Conservation (phyloP, 2,113 vertebrate genomes). For the Isurus oxyrinchus region DNA sequence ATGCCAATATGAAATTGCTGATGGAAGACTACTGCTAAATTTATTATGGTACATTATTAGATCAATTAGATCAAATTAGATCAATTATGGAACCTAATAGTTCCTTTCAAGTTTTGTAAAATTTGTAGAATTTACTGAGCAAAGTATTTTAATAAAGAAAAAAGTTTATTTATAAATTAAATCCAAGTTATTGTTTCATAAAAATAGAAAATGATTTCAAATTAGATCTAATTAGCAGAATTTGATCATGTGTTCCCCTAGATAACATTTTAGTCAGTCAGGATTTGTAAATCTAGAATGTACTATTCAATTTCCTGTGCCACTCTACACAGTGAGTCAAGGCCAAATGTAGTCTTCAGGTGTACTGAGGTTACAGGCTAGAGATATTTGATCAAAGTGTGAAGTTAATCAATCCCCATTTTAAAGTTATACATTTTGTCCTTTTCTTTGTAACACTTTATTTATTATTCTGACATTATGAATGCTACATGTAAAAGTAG, state of each 20-base stretch:
- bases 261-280: neutral
- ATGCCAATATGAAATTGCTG: neutral
- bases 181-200: neutral
- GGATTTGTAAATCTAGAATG: neutral
- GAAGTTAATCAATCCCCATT: neutral
- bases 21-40: neutral
- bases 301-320: neutral
- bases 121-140: neutral
- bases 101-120: neutral
- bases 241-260: neutral
- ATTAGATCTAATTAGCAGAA: neutral
- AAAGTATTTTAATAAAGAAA: neutral
- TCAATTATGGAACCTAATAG: neutral
- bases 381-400: neutral
- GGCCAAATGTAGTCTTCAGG: neutral
- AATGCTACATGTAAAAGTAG: neutral
- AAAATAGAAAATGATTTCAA: neutral
- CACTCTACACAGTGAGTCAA: neutral
- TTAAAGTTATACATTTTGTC: neutral
- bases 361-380: neutral
- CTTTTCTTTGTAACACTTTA: neutral
- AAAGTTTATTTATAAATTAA: neutral
- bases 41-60: neutral
- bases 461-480: neutral
- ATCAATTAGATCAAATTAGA: neutral